Evolutionary conservation across 2,797 vertebrate genomes (phyloP).

Genomic region (Pempheris klunzingeri): DNA sequence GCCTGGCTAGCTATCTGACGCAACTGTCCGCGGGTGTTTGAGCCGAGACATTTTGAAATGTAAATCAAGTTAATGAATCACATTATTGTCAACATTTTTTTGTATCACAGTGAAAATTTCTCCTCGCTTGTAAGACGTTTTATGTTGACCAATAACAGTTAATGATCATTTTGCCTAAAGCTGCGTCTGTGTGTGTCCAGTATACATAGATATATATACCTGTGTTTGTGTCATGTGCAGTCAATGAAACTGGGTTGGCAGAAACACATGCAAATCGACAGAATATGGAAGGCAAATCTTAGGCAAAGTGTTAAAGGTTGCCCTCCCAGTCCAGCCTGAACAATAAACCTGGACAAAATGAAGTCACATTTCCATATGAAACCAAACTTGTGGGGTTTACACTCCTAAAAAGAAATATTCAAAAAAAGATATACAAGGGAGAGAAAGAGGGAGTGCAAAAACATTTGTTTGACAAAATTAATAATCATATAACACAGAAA

Average conservation of each 20-base stretch:
- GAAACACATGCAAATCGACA: conserved; percentile 81
- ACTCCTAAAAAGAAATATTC: conserved; percentile 74
- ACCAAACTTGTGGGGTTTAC: conserved; percentile 84
- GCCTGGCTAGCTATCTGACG: conserved; percentile 46
- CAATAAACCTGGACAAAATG: conserved; percentile 58
- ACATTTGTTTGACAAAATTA: conserved; percentile 81
- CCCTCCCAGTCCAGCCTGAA: conserved; percentile 66
- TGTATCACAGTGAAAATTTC: neutral
- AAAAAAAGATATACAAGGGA: conserved; percentile 69
- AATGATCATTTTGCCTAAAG: neutral
- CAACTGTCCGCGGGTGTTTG: conserved; percentile 28
- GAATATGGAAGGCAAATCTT: conserved; percentile 71
- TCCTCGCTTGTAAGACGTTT: neutral
- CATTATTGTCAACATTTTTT: conserved; percentile 10
- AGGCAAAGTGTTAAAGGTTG: conserved; percentile 67
- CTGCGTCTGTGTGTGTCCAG: conserved; percentile 3
- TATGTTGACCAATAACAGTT: conserved; percentile 4
- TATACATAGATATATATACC: no score
- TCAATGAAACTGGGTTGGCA: conserved; percentile 57
- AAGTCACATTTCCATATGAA: conserved; percentile 80
- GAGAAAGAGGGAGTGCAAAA: conserved; percentile 83
- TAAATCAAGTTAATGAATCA: conserved; percentile 37
- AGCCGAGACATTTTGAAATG: conserved; percentile 33
- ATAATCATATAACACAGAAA: conserved; percentile 80
- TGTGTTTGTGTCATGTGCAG: conserved; percentile 51